Conservation (phyloP, 64 coral and sea anemone species). For the Montipora efflorescens region DNA sequence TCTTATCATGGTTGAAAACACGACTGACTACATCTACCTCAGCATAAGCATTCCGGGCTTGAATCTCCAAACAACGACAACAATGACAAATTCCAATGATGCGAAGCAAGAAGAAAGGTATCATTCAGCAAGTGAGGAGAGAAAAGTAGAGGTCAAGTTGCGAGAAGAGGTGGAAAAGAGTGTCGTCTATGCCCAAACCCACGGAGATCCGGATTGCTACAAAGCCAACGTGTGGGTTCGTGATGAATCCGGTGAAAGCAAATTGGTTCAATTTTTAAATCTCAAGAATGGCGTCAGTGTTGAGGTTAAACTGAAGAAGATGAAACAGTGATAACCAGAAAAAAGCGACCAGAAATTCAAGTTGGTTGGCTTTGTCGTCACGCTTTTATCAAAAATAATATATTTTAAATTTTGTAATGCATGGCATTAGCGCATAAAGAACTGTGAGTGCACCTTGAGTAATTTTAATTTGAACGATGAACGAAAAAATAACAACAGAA, state of each 20-base stretch:
- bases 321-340: too few relatives aligned
- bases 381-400: too few relatives aligned
- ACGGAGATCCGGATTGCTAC: neutral
- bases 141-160: neutral
- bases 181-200: neutral
- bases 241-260: neutral
- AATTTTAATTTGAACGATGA: too few relatives aligned
- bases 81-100: neutral
- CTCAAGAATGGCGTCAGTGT: constrained; percentile 32
- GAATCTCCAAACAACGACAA: neutral
- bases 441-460: too few relatives aligned
- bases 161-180: neutral
- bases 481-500: too few relatives aligned
- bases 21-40: neutral
- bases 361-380: too few relatives aligned
- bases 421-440: too few relatives aligned
- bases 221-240: neutral
- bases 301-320: constrained; percentile 25
- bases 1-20: constrained; percentile 11
- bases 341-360: too few relatives aligned
- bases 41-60: neutral
- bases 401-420: too few relatives aligned
- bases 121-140: neutral
- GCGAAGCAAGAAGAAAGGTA: neutral
- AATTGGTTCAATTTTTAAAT: neutral